These are phyloP conservation scores for Eunapius fragilis DNA, from an alignment of 37 sponge, comb jelly and placozoan species.

Conservation along the genomic window DNA sequence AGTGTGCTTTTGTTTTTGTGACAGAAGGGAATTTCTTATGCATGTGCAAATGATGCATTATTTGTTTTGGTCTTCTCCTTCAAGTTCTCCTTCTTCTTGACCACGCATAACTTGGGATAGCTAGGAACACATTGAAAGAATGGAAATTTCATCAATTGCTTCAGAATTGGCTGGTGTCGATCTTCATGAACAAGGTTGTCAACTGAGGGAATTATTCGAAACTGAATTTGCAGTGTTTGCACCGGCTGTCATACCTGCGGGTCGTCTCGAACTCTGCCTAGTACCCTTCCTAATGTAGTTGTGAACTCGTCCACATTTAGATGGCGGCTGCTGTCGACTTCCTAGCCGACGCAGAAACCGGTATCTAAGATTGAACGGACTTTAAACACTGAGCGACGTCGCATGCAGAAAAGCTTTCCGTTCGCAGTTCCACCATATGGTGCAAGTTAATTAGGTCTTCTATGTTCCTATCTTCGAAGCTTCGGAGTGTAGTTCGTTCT, in stretches of 20 bases:
- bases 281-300: conserved; percentile 72
- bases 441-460: conserved; percentile 86
- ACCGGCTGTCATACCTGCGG: conserved; percentile 71
- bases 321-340: neutral
- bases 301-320: conserved; percentile 89
- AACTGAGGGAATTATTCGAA: conserved; percentile 54
- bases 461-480: conserved; percentile 37
- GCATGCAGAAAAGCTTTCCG: conserved; percentile 83
- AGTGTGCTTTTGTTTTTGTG: too few relatives aligned
- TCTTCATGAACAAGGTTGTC: conserved; percentile 91
- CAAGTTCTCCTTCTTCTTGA: too few relatives aligned
- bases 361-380: neutral
- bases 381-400: neutral
- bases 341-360: neutral
- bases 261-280: conserved; percentile 68
- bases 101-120: too few relatives aligned
- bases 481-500: neutral
- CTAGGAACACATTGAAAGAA: too few relatives aligned
- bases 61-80: too few relatives aligned
- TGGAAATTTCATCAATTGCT: too few relatives aligned
- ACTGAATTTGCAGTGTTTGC: too few relatives aligned
- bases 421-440: conserved; percentile 83
- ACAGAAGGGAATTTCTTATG: too few relatives aligned
- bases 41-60: too few relatives aligned
- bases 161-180: too few relatives aligned